These are phyloP conservation scores for Lordiphosa mommai DNA, from an alignment of 1,140 invertebrate genomes.

Conservation along the genomic window DNA sequence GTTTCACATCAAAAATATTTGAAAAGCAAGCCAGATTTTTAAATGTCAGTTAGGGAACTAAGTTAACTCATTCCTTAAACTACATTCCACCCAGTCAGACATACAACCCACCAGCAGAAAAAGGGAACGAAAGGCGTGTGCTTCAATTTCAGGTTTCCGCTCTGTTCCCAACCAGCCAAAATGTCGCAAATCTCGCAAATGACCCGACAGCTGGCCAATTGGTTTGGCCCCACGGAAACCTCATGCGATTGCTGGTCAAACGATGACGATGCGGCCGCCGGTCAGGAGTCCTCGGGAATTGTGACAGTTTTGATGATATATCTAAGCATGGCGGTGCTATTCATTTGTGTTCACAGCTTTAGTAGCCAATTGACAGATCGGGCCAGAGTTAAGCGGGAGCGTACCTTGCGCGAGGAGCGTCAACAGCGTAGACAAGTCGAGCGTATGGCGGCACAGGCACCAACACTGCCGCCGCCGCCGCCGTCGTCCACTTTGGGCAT, in stretches of 20 bases:
- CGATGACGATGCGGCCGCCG: background rate
- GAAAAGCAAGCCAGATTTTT: too few relatives aligned
- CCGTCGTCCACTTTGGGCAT: too few relatives aligned
- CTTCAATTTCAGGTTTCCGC: too few relatives aligned
- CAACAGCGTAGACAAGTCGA: background rate
- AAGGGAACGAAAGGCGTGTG: too few relatives aligned
- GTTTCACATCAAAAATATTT: too few relatives aligned
- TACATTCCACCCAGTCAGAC: background rate
- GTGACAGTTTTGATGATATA: conserved; percentile 25
- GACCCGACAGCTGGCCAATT: conserved; percentile 8
- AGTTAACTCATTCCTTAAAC: background rate
- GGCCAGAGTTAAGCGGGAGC: background rate
- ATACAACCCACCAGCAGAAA: too few relatives aligned
- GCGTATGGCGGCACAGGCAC: background rate
- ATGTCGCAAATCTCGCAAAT: conserved; percentile 21
- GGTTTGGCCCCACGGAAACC: background rate
- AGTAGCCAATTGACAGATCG: background rate
- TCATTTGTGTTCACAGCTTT: conserved; percentile 8
- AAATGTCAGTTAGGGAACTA: background rate
- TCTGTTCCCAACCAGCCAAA: background rate
- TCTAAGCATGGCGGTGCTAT: conserved; percentile 10
- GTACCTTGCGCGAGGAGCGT: background rate
- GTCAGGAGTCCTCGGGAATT: conserved; percentile 38
- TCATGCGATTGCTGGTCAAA: background rate
- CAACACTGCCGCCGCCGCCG: background rate